Evolutionary conservation across 2,113 vertebrate genomes (phyloP).

Genomic region (Catharus fuscescens): DNA sequence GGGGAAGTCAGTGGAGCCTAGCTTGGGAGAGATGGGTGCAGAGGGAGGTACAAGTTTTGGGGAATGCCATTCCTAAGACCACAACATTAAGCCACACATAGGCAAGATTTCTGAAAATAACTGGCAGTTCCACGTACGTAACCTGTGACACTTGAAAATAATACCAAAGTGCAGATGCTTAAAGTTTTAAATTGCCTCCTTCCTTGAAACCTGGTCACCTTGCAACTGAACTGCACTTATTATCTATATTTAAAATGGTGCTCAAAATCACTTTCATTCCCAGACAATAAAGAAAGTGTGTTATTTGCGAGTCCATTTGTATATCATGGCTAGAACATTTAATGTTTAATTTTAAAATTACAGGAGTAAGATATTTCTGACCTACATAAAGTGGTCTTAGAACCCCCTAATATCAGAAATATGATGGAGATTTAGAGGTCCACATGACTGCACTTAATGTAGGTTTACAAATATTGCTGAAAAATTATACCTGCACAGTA

Average conservation of each 20-base stretch:
- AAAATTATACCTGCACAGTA: not conserved
- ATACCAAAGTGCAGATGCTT: not conserved
- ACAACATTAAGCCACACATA: not conserved
- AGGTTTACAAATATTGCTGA: not conserved
- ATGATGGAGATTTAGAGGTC: not conserved
- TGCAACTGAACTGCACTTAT: not conserved
- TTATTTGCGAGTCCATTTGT: not conserved
- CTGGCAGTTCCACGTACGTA: not conserved
- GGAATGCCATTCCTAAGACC: not conserved
- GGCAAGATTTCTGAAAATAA: not conserved
- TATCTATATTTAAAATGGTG: not conserved
- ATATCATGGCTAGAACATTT: not conserved
- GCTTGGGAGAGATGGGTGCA: not conserved
- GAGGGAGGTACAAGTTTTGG: no score
- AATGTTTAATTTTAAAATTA: not conserved
- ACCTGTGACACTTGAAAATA: not conserved
- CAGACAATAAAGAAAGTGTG: not conserved
- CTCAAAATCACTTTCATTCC: not conserved
- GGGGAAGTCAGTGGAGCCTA: not conserved
- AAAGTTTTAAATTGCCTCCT: not conserved
- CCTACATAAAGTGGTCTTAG: not conserved
- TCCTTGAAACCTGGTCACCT: not conserved
- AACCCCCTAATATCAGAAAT: not conserved
- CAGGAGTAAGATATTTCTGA: not conserved
- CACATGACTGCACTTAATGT: not conserved